These are phyloP conservation scores for Poecilia picta DNA, from an alignment of 2,797 vertebrate genomes.

Conservation along the genomic window DNA sequence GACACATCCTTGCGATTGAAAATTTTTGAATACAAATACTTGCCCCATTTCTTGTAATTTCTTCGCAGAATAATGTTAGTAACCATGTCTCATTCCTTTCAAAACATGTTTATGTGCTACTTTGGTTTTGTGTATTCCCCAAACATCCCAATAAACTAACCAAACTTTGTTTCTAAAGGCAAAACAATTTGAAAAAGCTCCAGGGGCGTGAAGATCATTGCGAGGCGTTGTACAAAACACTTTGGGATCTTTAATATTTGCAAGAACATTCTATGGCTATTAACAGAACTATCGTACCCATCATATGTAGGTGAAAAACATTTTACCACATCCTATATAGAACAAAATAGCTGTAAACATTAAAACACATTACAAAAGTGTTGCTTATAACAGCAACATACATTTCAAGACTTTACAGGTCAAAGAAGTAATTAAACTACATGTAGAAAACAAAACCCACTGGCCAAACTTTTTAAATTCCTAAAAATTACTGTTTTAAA, in stretches of 20 bases:
- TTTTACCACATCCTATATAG: not conserved
- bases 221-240: not conserved
- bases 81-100: not conserved
- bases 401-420: not conserved
- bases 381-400: slow-evolving; percentile 72
- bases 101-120: not conserved
- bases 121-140: not conserved
- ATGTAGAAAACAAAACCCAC: not conserved
- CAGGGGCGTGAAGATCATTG: not conserved
- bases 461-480: too few species aligned
- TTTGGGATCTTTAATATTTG: not conserved
- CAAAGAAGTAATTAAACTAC: not conserved
- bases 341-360: not conserved
- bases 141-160: not conserved
- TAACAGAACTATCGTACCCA: not conserved
- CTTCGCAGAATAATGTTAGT: not conserved
- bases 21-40: not conserved
- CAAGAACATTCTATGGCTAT: not conserved
- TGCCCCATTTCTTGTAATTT: not conserved
- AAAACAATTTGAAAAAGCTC: not conserved
- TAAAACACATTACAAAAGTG: not conserved
- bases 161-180: not conserved
- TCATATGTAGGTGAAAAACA: not conserved
- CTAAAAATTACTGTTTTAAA: not conserved
- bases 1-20: not conserved